Conservation (phyloP, 2,113 vertebrate genomes). For the Parotia lawesii region DNA sequence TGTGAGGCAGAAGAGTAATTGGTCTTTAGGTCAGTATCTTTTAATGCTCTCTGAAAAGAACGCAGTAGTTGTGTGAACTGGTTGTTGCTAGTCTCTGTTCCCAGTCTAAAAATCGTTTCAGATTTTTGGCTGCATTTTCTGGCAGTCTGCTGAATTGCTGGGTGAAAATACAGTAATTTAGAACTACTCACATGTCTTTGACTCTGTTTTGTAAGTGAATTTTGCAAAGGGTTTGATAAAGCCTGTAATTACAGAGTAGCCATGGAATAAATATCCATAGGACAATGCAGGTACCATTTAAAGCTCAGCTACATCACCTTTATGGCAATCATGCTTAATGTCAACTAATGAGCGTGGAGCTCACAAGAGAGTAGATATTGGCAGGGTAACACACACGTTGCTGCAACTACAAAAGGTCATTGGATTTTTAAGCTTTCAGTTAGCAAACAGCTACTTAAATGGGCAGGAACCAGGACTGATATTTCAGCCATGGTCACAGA, state of each 20-base stretch:
- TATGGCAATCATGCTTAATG: not conserved
- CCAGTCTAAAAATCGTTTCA: not conserved
- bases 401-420: slow-evolving; percentile 3
- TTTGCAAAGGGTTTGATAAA: not conserved
- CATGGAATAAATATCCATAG: not conserved
- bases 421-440: slow-evolving; percentile 18
- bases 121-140: not conserved
- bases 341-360: not conserved
- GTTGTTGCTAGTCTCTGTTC: slow-evolving; percentile 26
- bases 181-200: not conserved
- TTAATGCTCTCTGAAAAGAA: slow-evolving; percentile 11
- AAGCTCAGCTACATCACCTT: slow-evolving; percentile 8
- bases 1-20: not conserved
- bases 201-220: not conserved
- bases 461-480: not conserved
- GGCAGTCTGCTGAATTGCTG: not conserved
- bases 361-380: not conserved
- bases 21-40: slow-evolving; percentile 7
- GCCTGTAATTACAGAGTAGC: slow-evolving; percentile 6
- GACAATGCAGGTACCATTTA: not conserved
- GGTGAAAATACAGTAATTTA: slow-evolving; percentile 31
- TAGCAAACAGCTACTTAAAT: not conserved
- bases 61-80: not conserved
- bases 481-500: not conserved
- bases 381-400: not conserved